Base-by-base conservation (phyloP, 2,797 vertebrate species). In the Melanotaenia pygmaea region DNA sequence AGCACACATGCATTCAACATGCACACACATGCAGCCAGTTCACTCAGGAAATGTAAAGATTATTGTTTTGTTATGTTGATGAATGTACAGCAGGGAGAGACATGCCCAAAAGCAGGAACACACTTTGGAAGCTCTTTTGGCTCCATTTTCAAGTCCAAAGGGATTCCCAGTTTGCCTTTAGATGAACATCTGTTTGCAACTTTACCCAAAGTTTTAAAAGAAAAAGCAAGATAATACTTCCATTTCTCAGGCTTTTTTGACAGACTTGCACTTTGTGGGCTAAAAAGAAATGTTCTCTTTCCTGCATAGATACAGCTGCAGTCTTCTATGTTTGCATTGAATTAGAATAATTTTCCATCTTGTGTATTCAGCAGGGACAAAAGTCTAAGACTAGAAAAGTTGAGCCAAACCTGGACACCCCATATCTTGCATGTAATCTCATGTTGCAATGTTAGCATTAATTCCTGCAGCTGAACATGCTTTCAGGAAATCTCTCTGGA, bases 31-130 rank as follows among this genome's bases (percentile, higher is more conserved):
- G 60, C 63, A 34, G 38, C 22, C 20, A 51, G 5, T 50, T 13
- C 26, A 61, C 22, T 71, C 40, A 69, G 84, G 82, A 88, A 83
- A 79, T 73, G 74, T 76, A 56, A 61, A 64, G 30, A 70, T 64
- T 73, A 45, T 64, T 74, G 45, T 74, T 62, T 30, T 40, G 22
- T 51, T 63, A 77, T 72, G 77, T 28, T 54, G 62, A 70, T 58
- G 30, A 56, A 56, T 28, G 3, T 1, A 24, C 34, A 30, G 34
- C 59, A 76, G 69, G 58, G 28, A 40, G 45, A 72, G 24, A 72
- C 58, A 28, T 61, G 74, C 16, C 32, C 10, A 54, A 37, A 69
- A 34, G 51, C 43, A 16, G 35, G n/a, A 51, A 61, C 18, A 56
- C 11, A 72, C 24, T 63, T 56, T 40, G 22, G 45, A 51, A 20